Base-by-base conservation (phyloP, 2,113 vertebrate species). In the Eidolon helvum region DNA sequence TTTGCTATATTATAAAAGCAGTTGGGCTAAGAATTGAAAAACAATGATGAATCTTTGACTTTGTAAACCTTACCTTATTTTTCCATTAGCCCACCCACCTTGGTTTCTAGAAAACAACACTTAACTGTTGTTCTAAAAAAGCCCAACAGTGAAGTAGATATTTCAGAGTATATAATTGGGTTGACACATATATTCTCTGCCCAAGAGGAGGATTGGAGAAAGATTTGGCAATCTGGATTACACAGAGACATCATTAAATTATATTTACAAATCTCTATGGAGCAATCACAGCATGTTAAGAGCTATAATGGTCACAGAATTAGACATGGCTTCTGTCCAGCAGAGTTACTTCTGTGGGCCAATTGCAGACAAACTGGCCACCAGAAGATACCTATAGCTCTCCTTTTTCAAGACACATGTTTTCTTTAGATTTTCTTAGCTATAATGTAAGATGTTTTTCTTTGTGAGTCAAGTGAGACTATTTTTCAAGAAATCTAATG, bases 231-330 rank as follows among this genome's bases (percentile, higher is more conserved):
- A 61, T 85, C 75, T 94, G 89, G 48, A 87, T 89, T 88, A 74
- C 48, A 80, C 26, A 92, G 88, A 94, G 91, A 93, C 66, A 91
- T 74, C 68, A 96, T 91, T 97, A 89, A 96, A 82, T 94, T 92
- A 86, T 72, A 75, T 96, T 97, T 97, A 94, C 61, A 91, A 48
- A 94, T 72, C 96, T 94, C 86, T 33, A 6, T 33, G 93, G 96
- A 48, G 68, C 87, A 35, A 65, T 95, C 86, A 15, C 18, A 66
- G 82, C 48, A 53, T 63, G 77, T n/a, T 72, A 55, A 87, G 87
- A 77, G 59, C 88, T 80, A 2, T 87, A 55, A 43, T 92, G 91
- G 66, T 55, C 83, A 28, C 74, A 91, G 86, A 80, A 83, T 83
- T 75, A 79, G 78, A 90, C 21, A 10, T 75, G 93, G 96, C 91